Conservation (phyloP, 2,888 invertebrate genomes). For the Lissocephala sabroskyi region DNA sequence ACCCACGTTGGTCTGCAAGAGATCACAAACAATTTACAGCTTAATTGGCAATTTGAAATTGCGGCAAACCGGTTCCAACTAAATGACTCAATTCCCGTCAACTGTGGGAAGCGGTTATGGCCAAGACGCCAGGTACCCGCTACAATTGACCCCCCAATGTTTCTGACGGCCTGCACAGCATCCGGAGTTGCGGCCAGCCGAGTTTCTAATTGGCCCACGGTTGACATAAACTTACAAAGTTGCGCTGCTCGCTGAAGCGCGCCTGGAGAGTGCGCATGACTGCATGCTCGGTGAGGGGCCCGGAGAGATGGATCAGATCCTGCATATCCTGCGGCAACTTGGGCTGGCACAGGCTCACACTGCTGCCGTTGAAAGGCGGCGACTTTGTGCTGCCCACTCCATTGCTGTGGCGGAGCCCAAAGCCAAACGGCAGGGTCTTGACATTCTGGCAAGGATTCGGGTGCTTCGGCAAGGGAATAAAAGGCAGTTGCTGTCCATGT, state of each 20-base stretch:
- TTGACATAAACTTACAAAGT: conserved; percentile 81
- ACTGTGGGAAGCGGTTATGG: conserved; percentile 1
- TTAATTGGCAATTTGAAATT: background rate
- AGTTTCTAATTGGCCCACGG: background rate
- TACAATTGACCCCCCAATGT: too few relatives aligned
- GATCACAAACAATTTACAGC: background rate
- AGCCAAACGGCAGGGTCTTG: conserved; percentile 62
- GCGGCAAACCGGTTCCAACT: conserved; percentile 1
- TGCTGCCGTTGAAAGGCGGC: background rate
- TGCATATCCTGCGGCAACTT: conserved; percentile 76
- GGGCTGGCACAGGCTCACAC: conserved; percentile 14
- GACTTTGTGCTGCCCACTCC: conserved; percentile 9
- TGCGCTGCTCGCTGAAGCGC: conserved; percentile 87
- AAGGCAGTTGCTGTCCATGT: conserved; percentile 44
- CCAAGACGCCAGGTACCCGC: background rate
- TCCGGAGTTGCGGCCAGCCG: too few relatives aligned
- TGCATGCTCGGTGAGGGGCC: conserved; percentile 94
- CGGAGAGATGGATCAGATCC: conserved; percentile 92
- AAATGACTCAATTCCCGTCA: background rate
- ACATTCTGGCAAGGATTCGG: conserved; percentile 67
- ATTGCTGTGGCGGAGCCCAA: conserved; percentile 13
- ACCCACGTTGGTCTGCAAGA: conserved; percentile 90
- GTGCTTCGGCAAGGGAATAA: conserved; percentile 57
- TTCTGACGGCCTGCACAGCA: too few relatives aligned
- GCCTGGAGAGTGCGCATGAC: conserved; percentile 93